phyloP scores from a whole-genome alignment of 2,888 invertebrate species.

The Drosophila testacea region DNA sequence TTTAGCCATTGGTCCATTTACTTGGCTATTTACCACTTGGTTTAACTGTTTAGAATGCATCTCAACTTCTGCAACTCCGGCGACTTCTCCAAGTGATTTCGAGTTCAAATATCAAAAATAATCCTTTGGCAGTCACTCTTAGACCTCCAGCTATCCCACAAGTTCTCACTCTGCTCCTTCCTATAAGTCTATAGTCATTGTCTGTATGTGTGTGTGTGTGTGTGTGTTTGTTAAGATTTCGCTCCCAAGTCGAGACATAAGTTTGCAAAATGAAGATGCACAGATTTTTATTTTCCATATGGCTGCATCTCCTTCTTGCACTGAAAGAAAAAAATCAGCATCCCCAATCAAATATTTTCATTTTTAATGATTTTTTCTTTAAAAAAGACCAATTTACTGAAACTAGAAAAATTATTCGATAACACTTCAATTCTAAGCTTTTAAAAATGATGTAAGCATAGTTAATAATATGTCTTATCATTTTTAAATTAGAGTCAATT shows the following conservation, averaged over 20 bases:
- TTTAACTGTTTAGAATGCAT: slow-evolving; percentile 35
- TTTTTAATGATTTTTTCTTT: too few relatives aligned
- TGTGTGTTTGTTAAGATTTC: not conserved
- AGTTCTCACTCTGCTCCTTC: not conserved
- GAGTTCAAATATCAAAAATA: slow-evolving; percentile 17
- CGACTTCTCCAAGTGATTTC: slow-evolving; percentile 2
- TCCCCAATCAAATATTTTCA: too few relatives aligned
- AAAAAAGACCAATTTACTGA: too few relatives aligned
- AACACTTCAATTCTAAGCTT: too few relatives aligned
- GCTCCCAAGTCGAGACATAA: slow-evolving; percentile 6
- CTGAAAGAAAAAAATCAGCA: too few relatives aligned
- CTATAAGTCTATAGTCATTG: not conserved
- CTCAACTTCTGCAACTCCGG: slow-evolving; percentile 7
- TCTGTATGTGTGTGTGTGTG: not conserved
- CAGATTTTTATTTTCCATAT: slow-evolving; percentile 19
- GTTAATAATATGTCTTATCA: too few relatives aligned
- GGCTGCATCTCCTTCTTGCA: slow-evolving; percentile 1
- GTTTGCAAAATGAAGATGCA: slow-evolving; percentile 11
- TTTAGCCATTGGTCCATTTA: slow-evolving; percentile 45
- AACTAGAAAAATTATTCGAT: too few relatives aligned
- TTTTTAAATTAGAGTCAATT: too few relatives aligned
- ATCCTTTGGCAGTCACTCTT: slow-evolving; percentile 2
- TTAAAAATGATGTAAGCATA: too few relatives aligned
- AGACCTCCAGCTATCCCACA: not conserved
- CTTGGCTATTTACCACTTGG: slow-evolving; percentile 46